Base-by-base conservation (phyloP, 2,888 invertebrate species). In the Uropetala carovei region DNA sequence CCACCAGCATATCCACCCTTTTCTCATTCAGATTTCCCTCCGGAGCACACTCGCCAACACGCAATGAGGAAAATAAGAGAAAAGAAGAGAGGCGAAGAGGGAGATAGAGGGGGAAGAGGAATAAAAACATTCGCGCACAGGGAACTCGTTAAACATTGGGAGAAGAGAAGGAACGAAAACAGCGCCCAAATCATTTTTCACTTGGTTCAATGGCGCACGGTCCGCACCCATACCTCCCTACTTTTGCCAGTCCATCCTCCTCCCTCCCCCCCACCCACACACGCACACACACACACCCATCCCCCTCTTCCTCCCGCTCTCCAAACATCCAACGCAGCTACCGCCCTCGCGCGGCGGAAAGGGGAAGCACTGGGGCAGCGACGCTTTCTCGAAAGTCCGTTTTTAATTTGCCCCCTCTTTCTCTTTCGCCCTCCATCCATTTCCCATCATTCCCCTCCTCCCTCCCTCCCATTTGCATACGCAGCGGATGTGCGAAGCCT, bases 371-470 rank as follows among this genome's bases (percentile, higher is more conserved):
- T 16, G 89, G 43, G 89, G 30, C 89, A 30, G 64, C 13, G 30
- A 60, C 30, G 60, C 86, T 86, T 89, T 89, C 89, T 89, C 89
- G 64, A 89, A 83, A 83, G 89, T 64, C 89, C 89, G 89, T 89
- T 89, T 89, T 89, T 89, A 89, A 89, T 89, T 89, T 89, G 64
- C 89, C 43, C 27, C 86, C 58, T 60, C 30, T 27, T 85, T 59
- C 16, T 64, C n/a, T 16, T n/a, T n/a, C n/a, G 7, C 11, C 14
- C 43, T 43, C 43, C 43, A n/a, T 18, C 64, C 18, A 27, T 30
- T 14, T 18, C 89, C 89, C 64, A 27, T 85, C 86, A 60, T 60
- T 64, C 64, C 64, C 64, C 14, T 14, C 11, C 14, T 16, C 9
- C 18, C 30, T 30, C 64, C 64, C 5, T 59, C 58, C 27, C 89